phyloP scores from a whole-genome alignment of 2,888 invertebrate species.

The Epirrhoe alternata region DNA sequence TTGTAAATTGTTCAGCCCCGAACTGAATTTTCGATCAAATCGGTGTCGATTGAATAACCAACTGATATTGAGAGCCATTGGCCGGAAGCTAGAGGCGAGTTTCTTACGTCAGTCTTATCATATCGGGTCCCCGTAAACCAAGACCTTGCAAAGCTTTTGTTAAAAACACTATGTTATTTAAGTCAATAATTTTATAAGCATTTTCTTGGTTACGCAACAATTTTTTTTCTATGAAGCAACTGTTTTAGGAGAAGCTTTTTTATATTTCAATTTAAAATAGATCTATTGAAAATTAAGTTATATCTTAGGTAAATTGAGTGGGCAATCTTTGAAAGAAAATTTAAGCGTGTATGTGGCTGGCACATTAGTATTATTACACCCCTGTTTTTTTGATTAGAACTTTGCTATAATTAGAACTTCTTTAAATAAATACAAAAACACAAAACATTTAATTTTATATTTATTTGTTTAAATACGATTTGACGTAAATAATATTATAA shows the following conservation, averaged over 20 bases:
- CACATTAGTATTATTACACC: too few species aligned
- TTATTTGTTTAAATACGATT: not conserved
- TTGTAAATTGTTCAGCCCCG: constrained; percentile 72
- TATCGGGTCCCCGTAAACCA: not conserved
- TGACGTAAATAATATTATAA: constrained; percentile 1
- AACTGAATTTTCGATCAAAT: constrained; percentile 73
- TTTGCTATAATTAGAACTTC: too few species aligned
- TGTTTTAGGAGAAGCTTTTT: too few species aligned
- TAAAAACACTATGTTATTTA: not conserved
- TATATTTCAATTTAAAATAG: too few species aligned
- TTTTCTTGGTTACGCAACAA: not conserved
- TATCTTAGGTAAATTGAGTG: too few species aligned
- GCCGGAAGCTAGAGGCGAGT: constrained; percentile 4
- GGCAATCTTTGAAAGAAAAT: too few species aligned
- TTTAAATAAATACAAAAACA: too few species aligned
- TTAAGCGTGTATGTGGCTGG: too few species aligned
- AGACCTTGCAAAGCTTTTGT: not conserved
- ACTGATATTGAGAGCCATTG: constrained; percentile 62
- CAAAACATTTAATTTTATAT: not conserved
- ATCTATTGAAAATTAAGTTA: too few species aligned
- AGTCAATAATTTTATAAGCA: not conserved
- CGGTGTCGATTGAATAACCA: constrained; percentile 74
- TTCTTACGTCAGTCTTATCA: constrained; percentile 16
- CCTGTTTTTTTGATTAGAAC: too few species aligned
- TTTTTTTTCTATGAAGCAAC: not conserved